Base-by-base conservation (phyloP, 2,888 invertebrate species). In the Eubasilissa splendida region DNA sequence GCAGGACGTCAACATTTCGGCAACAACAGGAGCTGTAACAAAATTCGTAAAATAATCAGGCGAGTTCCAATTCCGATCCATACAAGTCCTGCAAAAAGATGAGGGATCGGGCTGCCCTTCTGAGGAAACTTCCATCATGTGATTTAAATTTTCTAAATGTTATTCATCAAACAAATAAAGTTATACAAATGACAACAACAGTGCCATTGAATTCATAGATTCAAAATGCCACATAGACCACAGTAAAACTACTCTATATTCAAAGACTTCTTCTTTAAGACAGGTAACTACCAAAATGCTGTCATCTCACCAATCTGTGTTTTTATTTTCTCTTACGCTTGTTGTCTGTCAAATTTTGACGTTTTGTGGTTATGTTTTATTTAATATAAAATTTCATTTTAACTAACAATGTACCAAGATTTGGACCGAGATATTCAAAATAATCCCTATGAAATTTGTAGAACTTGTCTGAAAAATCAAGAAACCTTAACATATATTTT, bases 1-100 rank as follows among this genome's bases (percentile, higher is more conserved):
- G 83, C 87, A 88, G n/a, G 86, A 83, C 10, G 84, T 82, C 77
- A 90, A 84, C 84, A 90, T 87, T 82, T 88, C 87, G 58, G 86
- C 87, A 31, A 88, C 33, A 33, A 82, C 53, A 50, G 83, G 83
- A 59, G 68, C 82, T n/a, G 53, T 74, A 7, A 80, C 31, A 74
- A 82, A 81, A 74, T 79, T 80, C 50, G 82, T 82, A 53, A 82
- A 82, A 70, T 59, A 58, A 74, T 73, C 65, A 33, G 79, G 59
- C 12, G 80, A 42, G 54, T 66, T 68, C n/a, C 56, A 60, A 63
- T 80, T 76, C 4, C 70, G 76, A 22, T 82, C 82, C 82, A 82
- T 82, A 77, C 83, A 83, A n/a, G 83, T 82, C 59, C 83, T 76
- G 59, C 83, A 83, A 75, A 63, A 83, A 31, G 73, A 10, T 12